phyloP scores from a whole-genome alignment of 2,113 vertebrate species.

The Pteronura brasiliensis region DNA sequence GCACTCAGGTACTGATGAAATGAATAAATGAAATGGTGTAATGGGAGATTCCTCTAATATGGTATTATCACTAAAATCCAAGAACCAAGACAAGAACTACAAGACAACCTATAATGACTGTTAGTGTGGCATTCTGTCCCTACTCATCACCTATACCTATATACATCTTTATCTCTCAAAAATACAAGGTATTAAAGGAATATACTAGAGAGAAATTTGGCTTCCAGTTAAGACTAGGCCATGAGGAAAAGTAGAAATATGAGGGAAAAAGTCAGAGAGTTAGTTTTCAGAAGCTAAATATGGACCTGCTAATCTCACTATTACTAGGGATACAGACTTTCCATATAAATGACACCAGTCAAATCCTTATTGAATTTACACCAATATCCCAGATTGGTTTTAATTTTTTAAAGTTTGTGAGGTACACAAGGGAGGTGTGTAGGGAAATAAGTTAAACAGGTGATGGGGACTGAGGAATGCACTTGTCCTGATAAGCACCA shows the following conservation, averaged over 20 bases:
- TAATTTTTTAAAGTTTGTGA: background rate
- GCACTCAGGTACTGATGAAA: background rate
- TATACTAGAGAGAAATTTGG: background rate
- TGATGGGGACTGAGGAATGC: background rate
- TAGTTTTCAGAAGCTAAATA: conserved; percentile 20
- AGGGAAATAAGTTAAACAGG: background rate
- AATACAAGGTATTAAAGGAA: background rate
- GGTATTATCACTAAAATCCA: background rate
- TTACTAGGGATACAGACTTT: background rate
- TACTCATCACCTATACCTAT: background rate
- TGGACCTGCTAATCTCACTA: background rate
- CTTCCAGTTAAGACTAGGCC: background rate
- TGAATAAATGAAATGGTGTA: background rate
- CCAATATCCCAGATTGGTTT: background rate
- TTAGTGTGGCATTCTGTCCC: background rate
- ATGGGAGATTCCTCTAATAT: background rate
- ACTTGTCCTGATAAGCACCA: background rate
- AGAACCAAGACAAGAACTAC: too few species aligned
- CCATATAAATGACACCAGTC: background rate
- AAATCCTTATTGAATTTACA: background rate
- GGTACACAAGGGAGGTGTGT: background rate
- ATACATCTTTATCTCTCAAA: background rate
- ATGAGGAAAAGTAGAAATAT: background rate
- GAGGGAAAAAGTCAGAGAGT: background rate
- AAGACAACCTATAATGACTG: background rate